Evolutionary conservation across 1,140 invertebrate genomes (phyloP).

Genomic region (Melipona quadrifasciata): DNA sequence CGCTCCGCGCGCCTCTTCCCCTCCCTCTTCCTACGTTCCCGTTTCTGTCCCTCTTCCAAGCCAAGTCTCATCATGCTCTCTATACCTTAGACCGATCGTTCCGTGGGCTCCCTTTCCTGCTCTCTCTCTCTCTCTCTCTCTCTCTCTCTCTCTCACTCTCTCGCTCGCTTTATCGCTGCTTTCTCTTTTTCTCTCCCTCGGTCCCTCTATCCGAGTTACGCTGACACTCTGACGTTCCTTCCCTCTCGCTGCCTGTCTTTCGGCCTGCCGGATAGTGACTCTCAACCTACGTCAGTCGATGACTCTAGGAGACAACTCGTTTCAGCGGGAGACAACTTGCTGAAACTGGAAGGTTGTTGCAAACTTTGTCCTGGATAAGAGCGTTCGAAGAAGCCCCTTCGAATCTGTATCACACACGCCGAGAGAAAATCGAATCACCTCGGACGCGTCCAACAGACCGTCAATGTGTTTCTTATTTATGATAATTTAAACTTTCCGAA

Average conservation of each 20-base stretch:
- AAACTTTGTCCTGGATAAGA: too few species aligned
- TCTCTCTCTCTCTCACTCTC: conserved; percentile 29
- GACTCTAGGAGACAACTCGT: conserved; percentile 6
- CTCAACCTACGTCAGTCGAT: conserved; percentile 47
- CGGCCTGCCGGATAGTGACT: conserved; percentile 32
- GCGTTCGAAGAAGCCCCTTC: too few species aligned
- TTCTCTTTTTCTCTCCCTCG: conserved; percentile 7
- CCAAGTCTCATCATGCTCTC: conserved; percentile 66
- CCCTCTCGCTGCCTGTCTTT: conserved; percentile 21
- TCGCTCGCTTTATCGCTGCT: conserved; percentile 20
- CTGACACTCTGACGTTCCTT: neutral
- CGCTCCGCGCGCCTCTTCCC: neutral
- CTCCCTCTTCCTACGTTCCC: neutral
- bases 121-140: conserved; percentile 13
- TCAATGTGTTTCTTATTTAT: too few species aligned
- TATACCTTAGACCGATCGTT: conserved; percentile 69
- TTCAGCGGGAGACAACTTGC: neutral
- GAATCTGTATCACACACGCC: too few species aligned
- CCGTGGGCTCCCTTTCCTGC: conserved; percentile 42
- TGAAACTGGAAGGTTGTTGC: too few species aligned
- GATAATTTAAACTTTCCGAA: too few species aligned
- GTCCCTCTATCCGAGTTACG: conserved; percentile 1
- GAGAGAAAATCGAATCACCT: too few species aligned
- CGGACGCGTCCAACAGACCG: too few species aligned
- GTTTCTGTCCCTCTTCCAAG: conserved; percentile 63